Base-by-base conservation (phyloP, 2,888 invertebrate species). In the Meteorus colon region DNA sequence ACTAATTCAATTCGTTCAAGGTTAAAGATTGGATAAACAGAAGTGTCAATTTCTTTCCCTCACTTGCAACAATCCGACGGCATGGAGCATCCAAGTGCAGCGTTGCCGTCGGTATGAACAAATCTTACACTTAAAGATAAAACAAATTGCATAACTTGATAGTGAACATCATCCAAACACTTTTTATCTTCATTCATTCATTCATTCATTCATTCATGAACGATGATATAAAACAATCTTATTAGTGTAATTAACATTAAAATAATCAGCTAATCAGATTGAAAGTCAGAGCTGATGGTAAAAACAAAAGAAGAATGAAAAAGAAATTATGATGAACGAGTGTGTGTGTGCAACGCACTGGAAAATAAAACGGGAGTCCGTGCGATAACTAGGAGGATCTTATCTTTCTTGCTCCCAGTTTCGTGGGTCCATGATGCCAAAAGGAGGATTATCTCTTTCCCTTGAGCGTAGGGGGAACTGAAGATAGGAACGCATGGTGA, bases 351-450 rank as follows among this genome's bases (percentile, higher is more conserved):
- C 5, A 19, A 55, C 19, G 62, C 59, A 80, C 82, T 84, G 78
- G 80, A 81, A 82, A 78, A 76, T 41, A 55, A 82, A 77, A 82
- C 83, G 75, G 87, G 86, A 88, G 87, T 85, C 84, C 81, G 80
- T 81, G 84, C 84, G 88, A 88, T 88, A 88, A 88, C 88, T 85
- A 88, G 88, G 81, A 83, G 85, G 88, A 88, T 87, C 87, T 88
- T 88, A 88, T 88, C 88, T 87, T 79, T 73, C 55, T 80, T 81
- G 88, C 88, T 88, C 82, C 88, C 87, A 87, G 86, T 87, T 85
- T 86, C 85, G 83, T 83, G 80, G 81, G 78, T 82, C 82, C 81
- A 62, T 34, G 48, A 48, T 63, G 48, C 63, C 59, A 41, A 60
- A 70, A 73, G 72, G 71, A 48, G 31, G 37, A 29, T 60, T 37